These are phyloP conservation scores for Invenusta paracnida DNA, from an alignment of 2,888 invertebrate species.

Conservation along the genomic window DNA sequence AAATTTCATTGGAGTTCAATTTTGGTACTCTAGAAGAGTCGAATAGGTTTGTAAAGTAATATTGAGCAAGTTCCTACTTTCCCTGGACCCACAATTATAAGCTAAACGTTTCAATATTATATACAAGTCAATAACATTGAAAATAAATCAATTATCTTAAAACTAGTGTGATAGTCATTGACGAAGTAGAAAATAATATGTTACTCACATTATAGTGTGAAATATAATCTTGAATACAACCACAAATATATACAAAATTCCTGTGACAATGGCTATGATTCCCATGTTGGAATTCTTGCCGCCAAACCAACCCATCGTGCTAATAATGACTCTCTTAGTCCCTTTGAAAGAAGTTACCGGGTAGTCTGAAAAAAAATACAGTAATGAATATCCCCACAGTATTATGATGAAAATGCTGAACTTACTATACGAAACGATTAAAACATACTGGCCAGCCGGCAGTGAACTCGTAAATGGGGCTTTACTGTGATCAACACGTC, in stretches of 20 bases:
- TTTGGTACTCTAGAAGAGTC: too few relatives aligned
- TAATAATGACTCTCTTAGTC: not conserved
- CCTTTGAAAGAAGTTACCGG: not conserved
- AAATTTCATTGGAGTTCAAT: too few relatives aligned
- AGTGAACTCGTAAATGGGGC: not conserved
- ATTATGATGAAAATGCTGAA: not conserved
- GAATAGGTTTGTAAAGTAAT: too few relatives aligned
- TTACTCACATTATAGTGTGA: too few relatives aligned
- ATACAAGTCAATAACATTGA: too few relatives aligned
- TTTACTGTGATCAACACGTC: not conserved
- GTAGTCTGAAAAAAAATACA: not conserved
- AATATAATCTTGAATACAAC: not conserved
- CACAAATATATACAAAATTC: not conserved
- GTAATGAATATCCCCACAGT: not conserved
- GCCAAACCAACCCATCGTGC: not conserved
- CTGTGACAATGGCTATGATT: not conserved
- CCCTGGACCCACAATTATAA: too few relatives aligned
- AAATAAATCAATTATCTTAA: too few relatives aligned
- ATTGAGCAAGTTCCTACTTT: too few relatives aligned
- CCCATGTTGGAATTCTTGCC: not conserved
- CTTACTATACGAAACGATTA: not conserved
- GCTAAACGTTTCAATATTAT: too few relatives aligned
- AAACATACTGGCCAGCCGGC: not conserved
- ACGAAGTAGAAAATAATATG: too few relatives aligned
- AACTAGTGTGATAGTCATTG: too few relatives aligned